Base-by-base conservation (phyloP, 2,113 vertebrate genomes). In the Murina feae region DNA sequence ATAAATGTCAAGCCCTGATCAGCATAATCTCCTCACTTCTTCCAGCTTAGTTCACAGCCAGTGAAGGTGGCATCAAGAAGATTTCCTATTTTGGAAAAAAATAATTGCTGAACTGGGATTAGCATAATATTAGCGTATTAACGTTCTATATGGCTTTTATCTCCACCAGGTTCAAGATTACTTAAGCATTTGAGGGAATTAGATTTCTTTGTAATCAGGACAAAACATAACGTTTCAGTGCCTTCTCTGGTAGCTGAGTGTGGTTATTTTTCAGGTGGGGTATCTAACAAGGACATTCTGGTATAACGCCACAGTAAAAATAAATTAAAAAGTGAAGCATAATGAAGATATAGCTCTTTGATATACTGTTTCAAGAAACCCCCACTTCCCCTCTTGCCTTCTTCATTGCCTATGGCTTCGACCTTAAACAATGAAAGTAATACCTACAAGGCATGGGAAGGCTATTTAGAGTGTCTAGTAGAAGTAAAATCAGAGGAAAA, bases 1-100 rank as follows among this genome's bases (percentile, higher is more conserved):
- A 88, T 65, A 97, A 95, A 96, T 95, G 94, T 96, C 95, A 96
- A 96, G 53, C 88, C 68, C 94, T 88, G 55, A 95, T 96, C 95
- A 75, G 63, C 86, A 44, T 86, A 96, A 96, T 97, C 78, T 51
- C 81, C 39, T 93, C 91, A 58, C 76, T 83, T 96, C 74, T 84
- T 89, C 86, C 39, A 89, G 55, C 35, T 94, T 90, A 93, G 65
- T 89, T 95, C 69, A 49, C 23, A 60, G 91, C 25, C 4, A 94
- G 90, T 18, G 75, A 96, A 95, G 86, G 91, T 35, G 71, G 91
- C 83, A 89, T 89, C 75, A 60, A 39, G 68, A 92, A 86, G 89
- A 81, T 88, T 96, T 95, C 55, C 53, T 85, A 44, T 58, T 69
- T 58, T 39, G 66, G 47, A 47, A 94, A 53, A 63, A 51, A 89